Evolutionary conservation across 2,797 vertebrate species (phyloP), one percentile per base, ranked within the genome.

Genomic region (Cacajao melanocephalus): DNA sequence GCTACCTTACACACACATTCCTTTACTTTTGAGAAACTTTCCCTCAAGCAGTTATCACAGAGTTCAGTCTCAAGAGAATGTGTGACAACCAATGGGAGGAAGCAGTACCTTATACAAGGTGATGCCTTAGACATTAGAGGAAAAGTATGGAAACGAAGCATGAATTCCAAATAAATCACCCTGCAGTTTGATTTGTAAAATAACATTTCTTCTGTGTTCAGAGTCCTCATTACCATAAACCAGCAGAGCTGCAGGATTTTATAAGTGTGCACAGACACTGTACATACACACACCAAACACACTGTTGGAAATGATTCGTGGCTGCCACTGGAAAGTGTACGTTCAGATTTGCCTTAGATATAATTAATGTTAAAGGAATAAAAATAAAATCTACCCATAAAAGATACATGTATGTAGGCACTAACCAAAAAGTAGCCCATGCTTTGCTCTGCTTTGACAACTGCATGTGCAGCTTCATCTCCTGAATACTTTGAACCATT

Each of bases 181-280:
- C n/a, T 88, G 58, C 33, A 30, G 64, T 26, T 87, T 81, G 81
- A 90, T 88, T 96, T 92, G 78, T 19, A 78, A 92, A 93, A 76
- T 48, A 67, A n/a, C 33, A 28, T 91, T 94, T 92, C 75, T 94
- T 90, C 67, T 10, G 2, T 55, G 55, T 86, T 94, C 61, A 36
- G 52, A 90, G 79, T 79, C 44, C 78, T 98, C 95, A 94, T 95
- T 94, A 97, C 84, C 73, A 80, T 39, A 94, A 82, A 76, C 28
- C 30, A 44, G 46, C 64, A 55, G 52, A 96, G 48, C 20, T 88
- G 33, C 33, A 90, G 55, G 50, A 39, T 85, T 90, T 87, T 94
- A 80, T 8, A 88, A 52, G n/a, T 52, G 58, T 57, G 36, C 24
- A n/a, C 20, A 44, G 36, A 75, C 4, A 52, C 26, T 28, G 57